Percentiles rank a stretch among this genome's conserved stretches.
Evolutionary conservation across 2,888 invertebrate genomes (phyloP).

Genomic region (Endomychus coccineus): DNA sequence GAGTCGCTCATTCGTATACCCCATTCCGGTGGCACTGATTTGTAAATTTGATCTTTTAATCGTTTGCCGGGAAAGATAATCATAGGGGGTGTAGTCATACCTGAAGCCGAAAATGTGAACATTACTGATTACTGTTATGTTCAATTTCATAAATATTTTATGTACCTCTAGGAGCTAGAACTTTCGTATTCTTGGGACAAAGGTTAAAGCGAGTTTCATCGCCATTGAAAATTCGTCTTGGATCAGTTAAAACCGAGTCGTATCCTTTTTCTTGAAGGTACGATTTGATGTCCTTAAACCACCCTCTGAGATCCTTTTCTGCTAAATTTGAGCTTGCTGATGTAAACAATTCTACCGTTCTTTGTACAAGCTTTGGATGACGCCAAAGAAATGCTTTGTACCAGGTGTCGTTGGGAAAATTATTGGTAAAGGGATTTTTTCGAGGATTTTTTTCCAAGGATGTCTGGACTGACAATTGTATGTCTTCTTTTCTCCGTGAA

Average conservation of each 20-base stretch:
- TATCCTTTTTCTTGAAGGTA: constrained; percentile 1
- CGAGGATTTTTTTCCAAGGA: constrained; percentile 15
- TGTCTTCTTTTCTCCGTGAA: constrained; percentile 19
- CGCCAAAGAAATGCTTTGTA: constrained; percentile 22
- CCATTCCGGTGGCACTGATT: constrained; percentile 14
- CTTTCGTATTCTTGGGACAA: constrained; percentile 21
- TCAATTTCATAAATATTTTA: constrained; percentile 34
- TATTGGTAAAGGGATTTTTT: constrained; percentile 16
- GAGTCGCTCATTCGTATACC: constrained; percentile 11
- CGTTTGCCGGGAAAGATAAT: constrained; percentile 31
- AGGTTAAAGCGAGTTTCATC: constrained; percentile 26
- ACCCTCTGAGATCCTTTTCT: neutral
- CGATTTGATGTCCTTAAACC: too few relatives aligned
- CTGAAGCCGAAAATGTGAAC: constrained; percentile 35
- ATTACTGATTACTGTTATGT: constrained; percentile 35
- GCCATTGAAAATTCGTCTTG: constrained; percentile 1
- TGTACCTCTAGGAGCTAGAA: constrained; percentile 15
- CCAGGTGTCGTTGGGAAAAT: constrained; percentile 14
- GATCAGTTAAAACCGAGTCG: neutral
- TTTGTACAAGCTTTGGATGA: constrained; percentile 23
- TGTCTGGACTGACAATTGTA: constrained; percentile 16
- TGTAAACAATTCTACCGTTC: constrained; percentile 24
- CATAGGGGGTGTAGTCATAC: constrained; percentile 37
- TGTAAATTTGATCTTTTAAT: constrained; percentile 23
- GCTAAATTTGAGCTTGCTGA: constrained; percentile 16